Evolutionary conservation across 1,140 invertebrate genomes (phyloP).

Genomic region (Eciton burchellii): DNA sequence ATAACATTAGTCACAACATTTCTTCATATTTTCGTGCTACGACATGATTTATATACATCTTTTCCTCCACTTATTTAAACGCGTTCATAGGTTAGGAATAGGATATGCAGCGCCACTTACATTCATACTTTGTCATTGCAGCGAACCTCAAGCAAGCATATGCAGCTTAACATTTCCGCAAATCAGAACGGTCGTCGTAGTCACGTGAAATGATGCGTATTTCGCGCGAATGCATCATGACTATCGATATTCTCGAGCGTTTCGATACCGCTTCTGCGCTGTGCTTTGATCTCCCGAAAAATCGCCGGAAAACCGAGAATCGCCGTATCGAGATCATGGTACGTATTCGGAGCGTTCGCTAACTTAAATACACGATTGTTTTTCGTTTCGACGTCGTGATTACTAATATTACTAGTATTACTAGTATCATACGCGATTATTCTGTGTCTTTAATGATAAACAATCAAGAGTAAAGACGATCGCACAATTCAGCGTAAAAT

Average conservation of each 20-base stretch:
- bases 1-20: too few species aligned
- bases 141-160: too few species aligned
- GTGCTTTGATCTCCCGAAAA: not conserved
- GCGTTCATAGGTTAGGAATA: too few species aligned
- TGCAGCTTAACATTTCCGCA: not conserved
- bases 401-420: too few species aligned
- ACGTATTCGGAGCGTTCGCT: not conserved
- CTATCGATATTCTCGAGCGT: conserved; percentile 14
- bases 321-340: not conserved
- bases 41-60: too few species aligned
- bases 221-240: not conserved
- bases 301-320: not conserved
- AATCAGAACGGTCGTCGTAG: not conserved
- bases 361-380: not conserved
- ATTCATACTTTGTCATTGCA: too few species aligned
- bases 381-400: not conserved
- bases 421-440: not conserved
- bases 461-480: too few species aligned
- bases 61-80: too few species aligned
- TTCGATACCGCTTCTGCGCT: conserved; percentile 20
- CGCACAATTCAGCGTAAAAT: not conserved
- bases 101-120: too few species aligned
- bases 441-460: not conserved
- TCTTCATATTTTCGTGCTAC: too few species aligned
- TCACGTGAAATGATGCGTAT: too few species aligned